Evolutionary conservation across 2,797 vertebrate species (phyloP).

Genomic region (Macropus fuliginosus): DNA sequence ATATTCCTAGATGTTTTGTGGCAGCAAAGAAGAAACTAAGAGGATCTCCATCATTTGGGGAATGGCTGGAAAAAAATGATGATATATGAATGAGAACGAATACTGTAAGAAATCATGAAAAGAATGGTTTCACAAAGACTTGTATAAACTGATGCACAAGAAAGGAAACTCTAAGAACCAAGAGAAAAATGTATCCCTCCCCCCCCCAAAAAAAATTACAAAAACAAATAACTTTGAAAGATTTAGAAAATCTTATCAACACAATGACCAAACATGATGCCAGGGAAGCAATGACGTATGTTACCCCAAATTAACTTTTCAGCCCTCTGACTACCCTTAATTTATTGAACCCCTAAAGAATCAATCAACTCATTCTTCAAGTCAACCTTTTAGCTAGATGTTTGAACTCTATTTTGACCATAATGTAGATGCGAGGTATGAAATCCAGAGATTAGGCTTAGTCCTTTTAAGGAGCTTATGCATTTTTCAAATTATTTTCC

Average conservation of each 20-base stretch:
- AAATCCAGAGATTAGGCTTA: background rate
- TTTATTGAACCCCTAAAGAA: background rate
- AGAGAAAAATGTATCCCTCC: background rate
- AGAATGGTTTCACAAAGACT: background rate
- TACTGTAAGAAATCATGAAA: background rate
- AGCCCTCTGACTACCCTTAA: background rate
- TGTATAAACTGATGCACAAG: background rate
- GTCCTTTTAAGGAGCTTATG: background rate
- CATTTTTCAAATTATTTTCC: background rate
- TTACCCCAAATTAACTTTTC: background rate
- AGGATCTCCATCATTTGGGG: background rate
- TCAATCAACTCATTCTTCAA: background rate
- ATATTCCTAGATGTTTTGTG: background rate
- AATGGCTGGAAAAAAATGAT: background rate
- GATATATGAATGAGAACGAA: background rate
- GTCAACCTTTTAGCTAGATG: background rate
- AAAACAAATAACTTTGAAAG: background rate
- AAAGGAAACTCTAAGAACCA: background rate
- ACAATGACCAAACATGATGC: background rate
- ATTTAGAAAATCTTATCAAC: background rate
- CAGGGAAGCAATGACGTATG: background rate
- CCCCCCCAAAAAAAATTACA: background rate
- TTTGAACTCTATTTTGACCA: background rate
- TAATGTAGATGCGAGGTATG: background rate
- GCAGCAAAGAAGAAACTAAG: background rate